Evolutionary conservation across 2,888 invertebrate genomes (phyloP), one percentile per base, ranked within the genome.

Genomic region (Amiota minor): DNA sequence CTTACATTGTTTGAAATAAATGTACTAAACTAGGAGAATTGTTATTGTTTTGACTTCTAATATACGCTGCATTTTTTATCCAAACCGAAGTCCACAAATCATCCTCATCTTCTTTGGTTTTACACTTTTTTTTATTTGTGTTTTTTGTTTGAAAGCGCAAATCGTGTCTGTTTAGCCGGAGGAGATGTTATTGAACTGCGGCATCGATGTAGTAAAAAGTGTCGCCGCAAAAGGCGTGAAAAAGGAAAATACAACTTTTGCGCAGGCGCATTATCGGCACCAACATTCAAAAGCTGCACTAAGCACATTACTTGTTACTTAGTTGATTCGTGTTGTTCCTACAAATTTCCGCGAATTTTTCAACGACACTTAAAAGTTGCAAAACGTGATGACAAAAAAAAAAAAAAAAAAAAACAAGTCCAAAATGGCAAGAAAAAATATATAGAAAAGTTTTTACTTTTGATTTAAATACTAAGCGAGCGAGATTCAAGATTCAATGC

Each of bases 31-130:
- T 23, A 23, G 23, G 23, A 23, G 23, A 23, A 23, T 46, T 46
- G 49, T 70, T n/a, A 56, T 70, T 59, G 53, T 35, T 59, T 67
- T 70, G 35, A 61, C 70, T 64, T 55, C 71, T 20, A 11, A 20
- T 20, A 59, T 59, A 20, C 59, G 59, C 18, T 18, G 56, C 10
- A 9, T 9, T 20, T 20, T 16, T 59, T 59, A 9, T 20, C 18
- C 59, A 20, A 59, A 59, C 35, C 35, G 20, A 59, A 59, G 59
- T 59, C 18, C 59, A 59, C 59, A 59, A 59, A 59, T 59, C 59
- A 61, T 71, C 49, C 46, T 62, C 72, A 59, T 56, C 72, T 79
- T 75, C 73, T 72, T 75, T 67, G 50, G 49, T 73, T 77, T 72
- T 64, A 35, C 35, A 16, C 4, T 56, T 56, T 16, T 20, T 62